Evolutionary conservation across 2,888 invertebrate genomes (phyloP), one percentile per base, ranked within the genome.

Genomic region (Petrolisthes cinctipes): DNA sequence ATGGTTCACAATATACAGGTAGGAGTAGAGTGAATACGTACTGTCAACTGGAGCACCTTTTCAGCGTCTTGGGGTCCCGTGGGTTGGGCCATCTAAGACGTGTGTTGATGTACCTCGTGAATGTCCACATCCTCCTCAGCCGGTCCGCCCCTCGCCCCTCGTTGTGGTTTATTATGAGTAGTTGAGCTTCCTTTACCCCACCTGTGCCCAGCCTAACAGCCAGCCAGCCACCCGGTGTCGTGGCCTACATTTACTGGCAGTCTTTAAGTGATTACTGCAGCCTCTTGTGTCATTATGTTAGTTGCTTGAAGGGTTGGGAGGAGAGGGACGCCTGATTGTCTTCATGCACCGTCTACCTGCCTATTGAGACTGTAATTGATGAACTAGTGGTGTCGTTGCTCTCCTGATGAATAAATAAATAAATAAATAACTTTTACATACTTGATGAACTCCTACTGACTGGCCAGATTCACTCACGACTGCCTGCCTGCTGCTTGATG

Each of bases 101-200:
- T 37, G 37, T 37, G 37, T 37, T 37, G 37, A 37, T 37, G 37
- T 37, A 0, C 37, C 37, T 37, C 11, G 17, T 17, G 17, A 17
- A 17, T 17, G 17, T 61, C 61, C 61, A 61, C 17, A 9, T 17
- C 9, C 61, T 61, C 61, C 61, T 11, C 9, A 17, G 61, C 61
- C 9, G 11, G 9, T 9, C 3, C 17, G 61, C 61, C 17, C 61
- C 61, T 61, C 61, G 9, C 61, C 61, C 11, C 61, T 17, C 61
- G 11, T 61, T 9, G 11, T 56, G 54, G 54, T 54, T 54, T 54
- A 79, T 79, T 79, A 54, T 53, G 79, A 53, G 53, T 79, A 54
- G 79, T 79, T 79, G 53, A 79, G 79, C 56, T 79, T 56, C 79
- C 54, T 79, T 79, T 79, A 79, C 37, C 79, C 79, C 79, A 79